phyloP scores from a whole-genome alignment of 1,140 invertebrate genomes.

The Macrocentrus cingulum region DNA sequence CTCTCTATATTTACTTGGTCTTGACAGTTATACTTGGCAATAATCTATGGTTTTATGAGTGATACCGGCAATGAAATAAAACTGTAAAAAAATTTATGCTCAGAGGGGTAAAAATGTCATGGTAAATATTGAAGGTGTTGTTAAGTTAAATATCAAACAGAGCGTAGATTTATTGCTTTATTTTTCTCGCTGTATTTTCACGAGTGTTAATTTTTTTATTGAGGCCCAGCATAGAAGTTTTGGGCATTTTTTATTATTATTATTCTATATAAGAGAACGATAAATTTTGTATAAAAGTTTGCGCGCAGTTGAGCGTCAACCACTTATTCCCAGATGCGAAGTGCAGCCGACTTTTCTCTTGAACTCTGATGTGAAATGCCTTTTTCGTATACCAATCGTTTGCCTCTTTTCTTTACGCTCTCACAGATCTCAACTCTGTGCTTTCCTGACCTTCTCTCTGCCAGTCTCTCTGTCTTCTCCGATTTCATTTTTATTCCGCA shows the following conservation, averaged over 20 bases:
- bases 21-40: no score
- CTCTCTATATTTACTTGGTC: no score
- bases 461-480: constrained; percentile 9
- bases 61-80: no score
- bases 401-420: constrained; percentile 7
- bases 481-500: constrained; percentile 3
- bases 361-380: constrained; percentile 4
- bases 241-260: neutral
- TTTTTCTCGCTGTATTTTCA: no score
- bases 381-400: constrained; percentile 16
- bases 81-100: no score
- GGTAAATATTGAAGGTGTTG: no score
- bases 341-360: constrained; percentile 15
- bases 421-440: constrained; percentile 2
- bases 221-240: no score
- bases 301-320: constrained; percentile 20
- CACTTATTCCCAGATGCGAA: constrained; percentile 27
- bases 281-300: constrained; percentile 28
- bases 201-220: no score
- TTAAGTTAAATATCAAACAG: no score
- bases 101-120: no score
- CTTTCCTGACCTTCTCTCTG: constrained; percentile 1
- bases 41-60: no score
- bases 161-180: no score
- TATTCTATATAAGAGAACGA: constrained; percentile 3